A percentile compares a stretch with the other conserved stretches of the same genome.
Conservation (phyloP, 2,113 vertebrate genomes). For the Rhodinocichla rosea region DNA sequence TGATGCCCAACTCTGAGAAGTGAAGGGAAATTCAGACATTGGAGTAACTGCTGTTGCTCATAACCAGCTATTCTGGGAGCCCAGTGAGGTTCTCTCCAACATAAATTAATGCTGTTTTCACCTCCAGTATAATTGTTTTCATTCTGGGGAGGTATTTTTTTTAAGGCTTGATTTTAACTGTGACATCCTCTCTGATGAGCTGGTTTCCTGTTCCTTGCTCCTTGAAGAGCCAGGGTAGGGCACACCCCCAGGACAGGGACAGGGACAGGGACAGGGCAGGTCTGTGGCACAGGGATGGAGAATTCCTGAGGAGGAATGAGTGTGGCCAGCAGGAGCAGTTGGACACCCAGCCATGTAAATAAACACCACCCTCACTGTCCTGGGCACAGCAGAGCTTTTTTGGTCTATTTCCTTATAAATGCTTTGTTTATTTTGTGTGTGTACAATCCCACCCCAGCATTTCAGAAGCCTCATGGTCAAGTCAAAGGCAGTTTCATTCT, state of each 20-base stretch:
- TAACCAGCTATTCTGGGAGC: background rate
- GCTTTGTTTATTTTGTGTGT: slow-evolving; percentile 47
- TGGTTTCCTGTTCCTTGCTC: background rate
- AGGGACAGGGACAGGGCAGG: background rate
- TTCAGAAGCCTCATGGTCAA: slow-evolving; percentile 62
- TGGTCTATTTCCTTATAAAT: background rate
- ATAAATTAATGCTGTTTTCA: background rate
- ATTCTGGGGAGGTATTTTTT: background rate
- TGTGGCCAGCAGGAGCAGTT: background rate
- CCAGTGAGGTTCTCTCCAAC: background rate
- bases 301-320: background rate
- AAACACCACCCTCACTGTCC: slow-evolving; percentile 19
- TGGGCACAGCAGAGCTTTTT: slow-evolving; percentile 1
- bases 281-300: background rate
- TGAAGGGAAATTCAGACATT: background rate
- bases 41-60: background rate
- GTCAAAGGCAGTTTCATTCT: slow-evolving; percentile 27
- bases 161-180: background rate
- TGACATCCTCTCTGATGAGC: background rate
- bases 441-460: slow-evolving; percentile 53
- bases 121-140: background rate
- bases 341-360: slow-evolving; percentile 41
- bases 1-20: background rate
- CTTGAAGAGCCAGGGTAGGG: background rate
- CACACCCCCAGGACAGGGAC: background rate